Percentiles rank a stretch among this genome's conserved stretches.
These are phyloP conservation scores for Recurvirostra avosetta DNA, from an alignment of 2,113 vertebrate genomes.

Conservation along the genomic window DNA sequence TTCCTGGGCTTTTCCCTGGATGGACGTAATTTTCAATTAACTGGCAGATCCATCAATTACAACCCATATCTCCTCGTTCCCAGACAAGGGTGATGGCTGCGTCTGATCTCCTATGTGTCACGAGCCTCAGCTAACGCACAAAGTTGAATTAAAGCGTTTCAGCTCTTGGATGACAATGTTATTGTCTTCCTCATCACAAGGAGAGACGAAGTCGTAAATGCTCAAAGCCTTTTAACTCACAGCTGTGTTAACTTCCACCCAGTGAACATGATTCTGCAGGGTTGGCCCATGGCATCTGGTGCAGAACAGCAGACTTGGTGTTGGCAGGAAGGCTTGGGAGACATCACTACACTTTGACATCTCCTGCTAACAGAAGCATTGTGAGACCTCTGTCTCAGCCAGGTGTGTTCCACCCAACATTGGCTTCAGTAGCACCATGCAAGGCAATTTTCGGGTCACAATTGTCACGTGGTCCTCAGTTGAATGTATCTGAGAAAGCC, in stretches of 20 bases:
- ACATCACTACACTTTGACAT: not conserved
- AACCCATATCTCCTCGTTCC: not conserved
- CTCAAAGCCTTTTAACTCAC: not conserved
- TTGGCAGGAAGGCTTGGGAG: not conserved
- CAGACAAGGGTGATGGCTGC: not conserved
- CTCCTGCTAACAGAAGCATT: not conserved
- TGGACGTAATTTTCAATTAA: fast-evolving
- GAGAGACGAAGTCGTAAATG: not conserved
- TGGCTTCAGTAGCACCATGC: not conserved
- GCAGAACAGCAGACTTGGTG: not conserved
- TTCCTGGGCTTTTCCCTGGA: not conserved
- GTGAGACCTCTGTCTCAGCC: not conserved
- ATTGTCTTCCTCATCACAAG: not conserved
- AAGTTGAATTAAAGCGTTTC: not conserved
- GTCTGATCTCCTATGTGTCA: not conserved
- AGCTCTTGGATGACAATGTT: not conserved
- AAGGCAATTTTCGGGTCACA: not conserved
- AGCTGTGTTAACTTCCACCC: not conserved
- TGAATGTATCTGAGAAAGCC: not conserved
- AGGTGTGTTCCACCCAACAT: not conserved
- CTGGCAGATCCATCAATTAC: not conserved
- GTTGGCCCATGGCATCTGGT: not conserved
- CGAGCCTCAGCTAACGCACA: not conserved
- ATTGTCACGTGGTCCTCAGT: not conserved
- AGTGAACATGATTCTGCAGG: not conserved